Conservation (phyloP, 2,797 vertebrate genomes). For the Lindbergichthys nudifrons region DNA sequence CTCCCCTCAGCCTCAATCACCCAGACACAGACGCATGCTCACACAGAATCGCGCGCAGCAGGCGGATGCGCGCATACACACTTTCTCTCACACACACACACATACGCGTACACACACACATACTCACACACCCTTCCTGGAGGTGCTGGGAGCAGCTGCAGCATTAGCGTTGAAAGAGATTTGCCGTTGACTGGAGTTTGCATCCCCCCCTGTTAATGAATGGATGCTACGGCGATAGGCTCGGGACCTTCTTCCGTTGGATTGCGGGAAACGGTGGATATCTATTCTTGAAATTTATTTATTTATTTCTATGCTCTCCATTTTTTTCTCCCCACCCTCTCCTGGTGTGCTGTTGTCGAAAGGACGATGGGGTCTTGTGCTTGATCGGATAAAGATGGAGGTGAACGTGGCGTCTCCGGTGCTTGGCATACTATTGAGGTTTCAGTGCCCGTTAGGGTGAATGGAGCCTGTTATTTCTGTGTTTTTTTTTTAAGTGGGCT, state of each 20-base stretch:
- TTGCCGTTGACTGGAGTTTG: constrained; percentile 84
- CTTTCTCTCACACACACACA: constrained; percentile 50
- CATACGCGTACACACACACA: constrained; percentile 64
- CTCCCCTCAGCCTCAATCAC: constrained; percentile 78
- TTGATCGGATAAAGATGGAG: constrained; percentile 83
- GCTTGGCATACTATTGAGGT: constrained; percentile 75
- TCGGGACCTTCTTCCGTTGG: constrained; percentile 83
- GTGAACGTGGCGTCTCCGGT: constrained; percentile 80
- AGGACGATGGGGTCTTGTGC: constrained; percentile 83
- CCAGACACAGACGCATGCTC: constrained; percentile 83
- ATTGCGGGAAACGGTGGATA: constrained; percentile 83
- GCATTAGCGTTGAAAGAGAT: constrained; percentile 85
- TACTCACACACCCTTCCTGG: constrained; percentile 86
- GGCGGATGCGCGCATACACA: constrained; percentile 78
- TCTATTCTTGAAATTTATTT: constrained; percentile 81
- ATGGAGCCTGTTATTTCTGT: constrained; percentile 76
- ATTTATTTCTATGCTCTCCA: constrained; percentile 81
- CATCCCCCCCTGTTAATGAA: constrained; percentile 82
- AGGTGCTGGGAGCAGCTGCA: constrained; percentile 87
- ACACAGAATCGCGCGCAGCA: constrained; percentile 82
- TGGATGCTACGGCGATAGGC: constrained; percentile 81
- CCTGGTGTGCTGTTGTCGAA: constrained; percentile 79
- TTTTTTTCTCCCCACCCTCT: constrained; percentile 78
- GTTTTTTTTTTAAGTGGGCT: constrained; percentile 72
- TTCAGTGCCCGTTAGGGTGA: constrained; percentile 83